Evolutionary conservation across 2,888 invertebrate genomes (phyloP), one percentile per base, ranked within the genome.

Genomic region (Boloria selene): DNA sequence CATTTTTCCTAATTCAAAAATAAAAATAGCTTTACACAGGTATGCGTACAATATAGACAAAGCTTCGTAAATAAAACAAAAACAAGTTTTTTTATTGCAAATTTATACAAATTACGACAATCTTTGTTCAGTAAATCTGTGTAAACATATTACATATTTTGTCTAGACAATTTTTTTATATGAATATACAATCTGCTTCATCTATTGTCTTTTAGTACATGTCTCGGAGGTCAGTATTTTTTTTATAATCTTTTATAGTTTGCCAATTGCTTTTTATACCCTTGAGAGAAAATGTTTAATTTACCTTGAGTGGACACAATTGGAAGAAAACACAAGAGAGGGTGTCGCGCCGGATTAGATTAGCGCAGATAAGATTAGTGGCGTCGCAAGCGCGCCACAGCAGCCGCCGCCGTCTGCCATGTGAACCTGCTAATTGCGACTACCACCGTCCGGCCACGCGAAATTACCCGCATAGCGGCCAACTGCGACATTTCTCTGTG

Each of bases 271-370:
- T 44, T 7, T 18, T 42, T 5, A 26, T 26, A 83, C 75, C 86
- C 89, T 79, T 87, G 65, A 72, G 87, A 87, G 90, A 86, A 84
- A 88, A 86, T 81, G 81, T 85, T 84, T 89, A 90, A 91, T 90
- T 88, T 86, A 89, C 86, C 88, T 86, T 82, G 87, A 88, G 84
- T 90, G 89, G 87, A 89, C 90, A 88, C 90, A 88, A 90, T 88
- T 90, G 86, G 84, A 90, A 90, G 90, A 90, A 90, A 90, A 90
- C 87, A 89, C 88, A 82, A 89, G 89, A 87, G 88, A 88, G 86
- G 85, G 85, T 85, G 86, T 84, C 86, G 86, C 82, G 83, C 75
- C 74, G 84, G 85, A 91, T 92, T 90, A 87, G 90, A 91, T 91
- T 90, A 90, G 85, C 74, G 77, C 73, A 80, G 90, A 90, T 90